These are phyloP conservation scores for Sphaerophoria taeniata DNA, from an alignment of 2,888 invertebrate genomes.

Conservation along the genomic window DNA sequence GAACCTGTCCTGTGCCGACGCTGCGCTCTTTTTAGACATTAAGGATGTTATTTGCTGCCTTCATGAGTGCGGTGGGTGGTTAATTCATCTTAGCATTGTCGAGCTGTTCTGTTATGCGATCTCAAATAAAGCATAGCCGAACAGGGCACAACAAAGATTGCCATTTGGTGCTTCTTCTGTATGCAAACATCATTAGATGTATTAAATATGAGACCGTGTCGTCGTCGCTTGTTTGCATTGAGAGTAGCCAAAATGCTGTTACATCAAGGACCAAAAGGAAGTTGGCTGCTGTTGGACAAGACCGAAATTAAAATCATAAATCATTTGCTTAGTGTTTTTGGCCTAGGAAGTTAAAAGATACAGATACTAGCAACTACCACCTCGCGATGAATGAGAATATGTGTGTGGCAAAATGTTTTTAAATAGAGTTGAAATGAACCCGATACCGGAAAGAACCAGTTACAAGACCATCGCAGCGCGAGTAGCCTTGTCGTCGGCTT, in stretches of 20 bases:
- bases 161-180: constrained; percentile 37
- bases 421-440: constrained; percentile 24
- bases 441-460: constrained; percentile 51
- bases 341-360: constrained; percentile 65
- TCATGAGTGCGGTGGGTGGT: constrained; percentile 3
- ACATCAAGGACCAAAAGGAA: neutral
- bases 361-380: constrained; percentile 25
- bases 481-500: constrained; percentile 26
- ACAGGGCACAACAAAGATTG: constrained; percentile 39
- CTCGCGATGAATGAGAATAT: constrained; percentile 33
- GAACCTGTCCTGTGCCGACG: constrained; percentile 6
- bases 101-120: constrained; percentile 48
- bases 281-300: constrained; percentile 29
- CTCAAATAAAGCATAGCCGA: constrained; percentile 54
- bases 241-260: neutral
- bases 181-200: constrained; percentile 70
- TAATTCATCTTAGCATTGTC: constrained; percentile 17
- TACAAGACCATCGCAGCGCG: constrained; percentile 21
- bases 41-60: too few relatives aligned
- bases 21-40: constrained; percentile 48
- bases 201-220: constrained; percentile 61
- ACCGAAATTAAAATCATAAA: constrained; percentile 72
- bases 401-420: neutral
- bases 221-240: constrained; percentile 12
- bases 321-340: constrained; percentile 70